Percentiles rank a stretch among this genome's conserved stretches.
Evolutionary conservation across 1,140 invertebrate genomes (phyloP).

Genomic region (Drosophila pallidifrons): DNA sequence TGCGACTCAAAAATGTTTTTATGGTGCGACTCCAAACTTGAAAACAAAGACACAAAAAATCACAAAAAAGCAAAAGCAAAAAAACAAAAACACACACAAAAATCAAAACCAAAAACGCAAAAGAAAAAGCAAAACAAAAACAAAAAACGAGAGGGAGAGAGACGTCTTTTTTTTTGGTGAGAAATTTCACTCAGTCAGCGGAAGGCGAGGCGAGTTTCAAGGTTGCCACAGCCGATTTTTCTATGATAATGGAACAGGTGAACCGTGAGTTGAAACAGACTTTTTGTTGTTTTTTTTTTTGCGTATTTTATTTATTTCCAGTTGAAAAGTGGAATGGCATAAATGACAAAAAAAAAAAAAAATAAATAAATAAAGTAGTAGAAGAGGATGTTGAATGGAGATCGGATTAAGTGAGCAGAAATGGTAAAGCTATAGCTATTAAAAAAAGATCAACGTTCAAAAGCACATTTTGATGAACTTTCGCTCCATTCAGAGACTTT

Average conservation of each 20-base stretch:
- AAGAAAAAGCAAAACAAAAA: neutral
- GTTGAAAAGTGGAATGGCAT: slow-evolving; percentile 17
- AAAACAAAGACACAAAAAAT: slow-evolving; percentile 50
- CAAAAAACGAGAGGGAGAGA: slow-evolving; percentile 22
- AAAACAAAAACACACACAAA: neutral
- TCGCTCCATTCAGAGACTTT: slow-evolving; percentile 4
- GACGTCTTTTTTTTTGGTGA: slow-evolving; percentile 39
- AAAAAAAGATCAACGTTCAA: slow-evolving; percentile 23
- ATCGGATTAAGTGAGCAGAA: slow-evolving; percentile 12
- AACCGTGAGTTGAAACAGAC: slow-evolving; percentile 26
- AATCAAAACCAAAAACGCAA: slow-evolving; percentile 14
- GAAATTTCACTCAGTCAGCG: slow-evolving; percentile 68
- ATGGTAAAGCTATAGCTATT: slow-evolving; percentile 11
- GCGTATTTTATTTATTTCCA: slow-evolving; percentile 3
- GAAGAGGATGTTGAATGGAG: slow-evolving; percentile 4
- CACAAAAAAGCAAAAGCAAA: slow-evolving; percentile 9
- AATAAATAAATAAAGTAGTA: neutral
- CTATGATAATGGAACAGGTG: slow-evolving; percentile 53
- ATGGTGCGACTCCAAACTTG: slow-evolving; percentile 65
- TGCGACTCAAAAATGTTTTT: slow-evolving; percentile 69
- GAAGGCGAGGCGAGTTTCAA: slow-evolving; percentile 71
- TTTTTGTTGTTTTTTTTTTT: slow-evolving; percentile 22
- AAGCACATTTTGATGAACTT: neutral
- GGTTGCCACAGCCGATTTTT: slow-evolving; percentile 54
- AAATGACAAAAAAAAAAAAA: slow-evolving; percentile 36